These are phyloP conservation scores for Anthrax anthrax DNA, from an alignment of 2,888 invertebrate genomes.

Conservation along the genomic window DNA sequence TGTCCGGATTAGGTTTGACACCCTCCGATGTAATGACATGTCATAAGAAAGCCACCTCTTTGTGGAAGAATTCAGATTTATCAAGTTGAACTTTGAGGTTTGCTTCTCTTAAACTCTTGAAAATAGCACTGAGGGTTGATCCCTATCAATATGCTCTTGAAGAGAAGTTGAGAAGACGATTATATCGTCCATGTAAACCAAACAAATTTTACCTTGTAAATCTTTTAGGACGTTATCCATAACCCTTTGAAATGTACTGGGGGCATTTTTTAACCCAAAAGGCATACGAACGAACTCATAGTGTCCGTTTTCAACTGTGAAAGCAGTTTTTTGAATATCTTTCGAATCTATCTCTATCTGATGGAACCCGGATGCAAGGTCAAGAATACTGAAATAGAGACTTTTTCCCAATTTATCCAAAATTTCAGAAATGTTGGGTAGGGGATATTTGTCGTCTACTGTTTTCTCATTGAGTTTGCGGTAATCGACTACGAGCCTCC, in stretches of 20 bases:
- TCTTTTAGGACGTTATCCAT: constrained; percentile 7
- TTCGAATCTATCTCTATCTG: constrained; percentile 19
- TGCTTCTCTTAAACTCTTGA: neutral
- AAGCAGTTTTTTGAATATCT: constrained; percentile 14
- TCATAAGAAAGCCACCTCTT: too few relatives aligned
- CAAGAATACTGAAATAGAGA: constrained; percentile 20
- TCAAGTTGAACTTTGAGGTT: constrained; percentile 7
- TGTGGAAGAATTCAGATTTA: too few relatives aligned
- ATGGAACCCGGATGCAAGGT: constrained; percentile 21
- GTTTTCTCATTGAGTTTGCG: constrained; percentile 16
- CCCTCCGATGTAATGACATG: too few relatives aligned
- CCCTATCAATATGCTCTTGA: constrained; percentile 4
- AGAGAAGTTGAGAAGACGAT: too few relatives aligned
- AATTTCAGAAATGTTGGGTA: constrained; percentile 20
- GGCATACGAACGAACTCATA: constrained; percentile 23
- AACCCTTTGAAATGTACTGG: too few relatives aligned
- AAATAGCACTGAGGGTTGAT: neutral
- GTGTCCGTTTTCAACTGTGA: constrained; percentile 10
- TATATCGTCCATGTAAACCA: too few relatives aligned
- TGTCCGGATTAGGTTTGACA: too few relatives aligned
- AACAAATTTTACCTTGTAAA: too few relatives aligned
- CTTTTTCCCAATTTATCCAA: constrained; percentile 20
- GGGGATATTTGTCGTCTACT: constrained; percentile 12
- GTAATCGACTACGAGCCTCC: constrained; percentile 15
- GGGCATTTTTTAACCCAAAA: constrained; percentile 16